Evolutionary conservation across 2,888 invertebrate species (phyloP).

Genomic region (Encarsia formosa): DNA sequence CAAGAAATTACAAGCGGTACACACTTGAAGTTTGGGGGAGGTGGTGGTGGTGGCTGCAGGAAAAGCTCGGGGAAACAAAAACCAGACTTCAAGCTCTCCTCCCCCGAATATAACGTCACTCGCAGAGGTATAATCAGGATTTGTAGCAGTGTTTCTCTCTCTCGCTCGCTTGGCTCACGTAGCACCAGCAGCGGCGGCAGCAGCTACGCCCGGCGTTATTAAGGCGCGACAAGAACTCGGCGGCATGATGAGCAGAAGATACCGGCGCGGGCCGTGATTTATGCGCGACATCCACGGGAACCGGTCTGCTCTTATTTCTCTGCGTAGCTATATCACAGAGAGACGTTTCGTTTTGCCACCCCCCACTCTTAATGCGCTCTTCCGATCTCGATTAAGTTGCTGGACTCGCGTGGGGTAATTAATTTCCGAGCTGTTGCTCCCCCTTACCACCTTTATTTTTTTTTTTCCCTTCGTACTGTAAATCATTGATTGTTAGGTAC

Average conservation of each 20-base stretch:
- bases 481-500: no score
- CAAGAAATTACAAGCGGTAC: neutral
- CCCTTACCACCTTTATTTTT: no score
- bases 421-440: no score
- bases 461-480: no score
- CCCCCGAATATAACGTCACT: constrained; percentile 48
- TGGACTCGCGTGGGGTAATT: no score
- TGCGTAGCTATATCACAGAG: no score
- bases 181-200: constrained; percentile 15
- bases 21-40: constrained; percentile 8
- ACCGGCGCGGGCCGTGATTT: constrained; percentile 50
- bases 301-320: no score
- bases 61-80: constrained; percentile 44
- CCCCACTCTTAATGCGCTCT: no score
- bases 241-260: constrained; percentile 49
- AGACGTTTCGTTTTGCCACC: constrained; percentile 28
- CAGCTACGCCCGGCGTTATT: constrained; percentile 42
- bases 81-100: constrained; percentile 44
- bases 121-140: constrained; percentile 55
- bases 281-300: no score
- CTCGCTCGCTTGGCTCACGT: neutral
- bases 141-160: constrained; percentile 43
- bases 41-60: neutral
- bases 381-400: no score
- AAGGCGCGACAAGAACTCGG: constrained; percentile 51